A percentile compares a stretch with the other conserved stretches of the same genome.
Conservation (phyloP, 2,797 vertebrate species). For the Craterocephalus amniculus region DNA sequence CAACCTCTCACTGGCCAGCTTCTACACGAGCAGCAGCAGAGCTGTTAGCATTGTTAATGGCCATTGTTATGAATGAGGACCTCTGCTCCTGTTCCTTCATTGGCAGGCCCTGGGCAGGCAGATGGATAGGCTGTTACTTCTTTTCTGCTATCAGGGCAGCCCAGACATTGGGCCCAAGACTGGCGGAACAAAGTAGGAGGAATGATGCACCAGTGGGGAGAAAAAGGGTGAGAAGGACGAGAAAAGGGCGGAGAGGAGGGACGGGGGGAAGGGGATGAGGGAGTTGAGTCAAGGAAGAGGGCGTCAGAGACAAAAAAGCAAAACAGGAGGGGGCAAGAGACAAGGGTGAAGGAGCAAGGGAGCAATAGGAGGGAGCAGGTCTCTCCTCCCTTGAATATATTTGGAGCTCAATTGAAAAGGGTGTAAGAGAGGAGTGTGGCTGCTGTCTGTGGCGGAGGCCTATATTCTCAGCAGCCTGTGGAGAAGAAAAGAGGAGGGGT, state of each 20-base stretch:
- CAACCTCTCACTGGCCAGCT: slow-evolving; percentile 64
- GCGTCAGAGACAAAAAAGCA: slow-evolving; percentile 48
- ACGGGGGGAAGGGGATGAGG: slow-evolving; percentile 41
- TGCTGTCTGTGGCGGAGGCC: slow-evolving; percentile 78
- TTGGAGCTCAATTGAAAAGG: slow-evolving; percentile 71
- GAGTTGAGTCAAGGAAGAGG: slow-evolving; percentile 59
- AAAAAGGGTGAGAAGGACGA: slow-evolving; percentile 70
- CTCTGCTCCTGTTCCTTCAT: slow-evolving; percentile 82
- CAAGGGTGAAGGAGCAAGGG: slow-evolving; percentile 77
- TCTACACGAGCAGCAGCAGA: slow-evolving; percentile 64
- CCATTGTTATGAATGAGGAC: slow-evolving; percentile 87
- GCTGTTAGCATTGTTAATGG: slow-evolving; percentile 85
- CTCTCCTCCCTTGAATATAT: slow-evolving; percentile 76
- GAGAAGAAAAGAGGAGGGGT: slow-evolving; percentile 69
- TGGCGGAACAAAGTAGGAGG: slow-evolving; percentile 86
- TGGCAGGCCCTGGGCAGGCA: slow-evolving; percentile 77
- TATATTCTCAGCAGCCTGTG: slow-evolving; percentile 78
- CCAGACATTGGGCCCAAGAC: slow-evolving; percentile 81
- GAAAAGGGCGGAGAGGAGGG: slow-evolving; percentile 44
- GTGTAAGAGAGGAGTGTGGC: slow-evolving; percentile 80
- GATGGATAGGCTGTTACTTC: slow-evolving; percentile 85
- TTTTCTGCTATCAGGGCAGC: slow-evolving; percentile 81
- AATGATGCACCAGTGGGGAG: slow-evolving; percentile 81
- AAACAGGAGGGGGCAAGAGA: slow-evolving; percentile 63
- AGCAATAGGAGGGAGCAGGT: slow-evolving; percentile 70